Evolutionary conservation across 2,113 vertebrate genomes (phyloP).

Genomic region (Camelus dromedarius): DNA sequence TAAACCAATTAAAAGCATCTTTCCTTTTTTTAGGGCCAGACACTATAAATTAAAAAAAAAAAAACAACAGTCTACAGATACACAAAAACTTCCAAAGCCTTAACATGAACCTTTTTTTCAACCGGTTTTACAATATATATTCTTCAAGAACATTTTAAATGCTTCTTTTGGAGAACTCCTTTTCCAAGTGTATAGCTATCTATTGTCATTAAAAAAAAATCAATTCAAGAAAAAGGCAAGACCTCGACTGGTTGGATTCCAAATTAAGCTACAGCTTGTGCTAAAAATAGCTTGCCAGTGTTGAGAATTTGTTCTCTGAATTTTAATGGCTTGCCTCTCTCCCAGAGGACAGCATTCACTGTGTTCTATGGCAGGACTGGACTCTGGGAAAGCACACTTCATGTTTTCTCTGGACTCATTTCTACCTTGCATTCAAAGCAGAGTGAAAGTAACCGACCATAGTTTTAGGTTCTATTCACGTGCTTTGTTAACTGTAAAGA

Average conservation of each 20-base stretch:
- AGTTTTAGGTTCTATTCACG: not conserved
- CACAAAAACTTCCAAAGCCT: conserved; percentile 38
- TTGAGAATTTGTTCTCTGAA: conserved; percentile 90
- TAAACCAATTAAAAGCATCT: not conserved
- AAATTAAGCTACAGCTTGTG: conserved; percentile 92
- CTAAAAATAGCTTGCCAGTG: conserved; percentile 93
- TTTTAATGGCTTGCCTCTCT: conserved; percentile 88
- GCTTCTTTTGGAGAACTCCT: conserved; percentile 74
- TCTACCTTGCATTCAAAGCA: conserved; percentile 47
- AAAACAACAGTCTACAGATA: not conserved
- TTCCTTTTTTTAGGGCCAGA: not conserved
- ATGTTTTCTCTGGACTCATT: conserved; percentile 69
- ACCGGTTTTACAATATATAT: not conserved
- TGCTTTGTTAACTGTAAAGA: not conserved
- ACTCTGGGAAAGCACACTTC: conserved; percentile 62
- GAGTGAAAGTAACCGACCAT: conserved; percentile 39
- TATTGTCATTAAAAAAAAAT: conserved; percentile 82
- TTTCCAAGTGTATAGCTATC: conserved; percentile 75
- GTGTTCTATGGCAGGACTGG: conserved; percentile 75
- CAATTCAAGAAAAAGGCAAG: conserved; percentile 87
- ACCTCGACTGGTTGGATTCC: conserved; percentile 91
- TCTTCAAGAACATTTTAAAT: conserved; percentile 59
- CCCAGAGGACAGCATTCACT: conserved; percentile 85
- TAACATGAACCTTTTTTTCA: not conserved
- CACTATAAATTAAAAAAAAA: not conserved